phyloP scores from a whole-genome alignment of 2,797 vertebrate species.

The Neopelma chrysocephalum region DNA sequence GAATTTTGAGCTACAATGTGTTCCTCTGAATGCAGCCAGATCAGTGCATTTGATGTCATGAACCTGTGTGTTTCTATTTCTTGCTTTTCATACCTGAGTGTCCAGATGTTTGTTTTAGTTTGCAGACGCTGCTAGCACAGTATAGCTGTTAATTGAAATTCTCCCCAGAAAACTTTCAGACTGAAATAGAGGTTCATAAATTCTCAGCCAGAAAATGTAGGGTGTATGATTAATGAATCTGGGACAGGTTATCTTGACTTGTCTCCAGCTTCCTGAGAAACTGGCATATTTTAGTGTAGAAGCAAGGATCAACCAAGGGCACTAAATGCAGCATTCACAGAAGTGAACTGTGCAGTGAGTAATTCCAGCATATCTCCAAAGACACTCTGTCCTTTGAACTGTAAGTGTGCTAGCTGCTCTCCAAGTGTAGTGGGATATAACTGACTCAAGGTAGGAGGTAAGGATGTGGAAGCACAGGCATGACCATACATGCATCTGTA shows the following conservation, averaged over 20 bases:
- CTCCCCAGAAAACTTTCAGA: neutral
- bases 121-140: neutral
- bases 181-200: neutral
- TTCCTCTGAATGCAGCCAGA: neutral
- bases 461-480: neutral
- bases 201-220: neutral
- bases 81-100: neutral
- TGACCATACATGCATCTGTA: neutral
- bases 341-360: neutral
- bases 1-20: neutral
- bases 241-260: neutral
- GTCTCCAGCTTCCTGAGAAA: neutral
- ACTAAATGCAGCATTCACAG: neutral
- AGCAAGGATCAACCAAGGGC: neutral
- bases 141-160: neutral
- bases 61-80: neutral
- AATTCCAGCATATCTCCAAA: neutral
- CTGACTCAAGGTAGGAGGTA: neutral
- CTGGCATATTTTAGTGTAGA: neutral
- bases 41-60: neutral
- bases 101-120: neutral
- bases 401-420: neutral
- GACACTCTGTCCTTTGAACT: neutral
- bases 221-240: neutral
- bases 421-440: neutral